phyloP scores from a whole-genome alignment of 2,113 vertebrate genomes.

The Brachyistius frenatus region DNA sequence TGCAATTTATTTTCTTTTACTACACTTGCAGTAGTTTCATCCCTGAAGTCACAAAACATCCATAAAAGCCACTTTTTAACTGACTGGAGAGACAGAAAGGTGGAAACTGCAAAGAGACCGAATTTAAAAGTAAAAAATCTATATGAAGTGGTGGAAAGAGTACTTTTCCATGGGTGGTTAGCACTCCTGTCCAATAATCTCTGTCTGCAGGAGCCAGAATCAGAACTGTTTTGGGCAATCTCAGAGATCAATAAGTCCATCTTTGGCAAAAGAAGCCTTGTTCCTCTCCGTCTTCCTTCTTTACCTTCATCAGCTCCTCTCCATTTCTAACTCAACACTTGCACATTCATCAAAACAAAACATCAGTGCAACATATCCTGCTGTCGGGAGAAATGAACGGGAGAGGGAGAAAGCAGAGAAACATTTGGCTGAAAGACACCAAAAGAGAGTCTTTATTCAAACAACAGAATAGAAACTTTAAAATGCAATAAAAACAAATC shows the following conservation, averaged over 20 bases:
- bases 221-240: background rate
- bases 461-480: too few relatives aligned
- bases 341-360: background rate
- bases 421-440: too few relatives aligned
- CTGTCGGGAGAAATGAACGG: background rate
- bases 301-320: background rate
- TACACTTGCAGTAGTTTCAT: too few relatives aligned
- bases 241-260: too few relatives aligned
- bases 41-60: too few relatives aligned
- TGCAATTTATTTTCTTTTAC: background rate
- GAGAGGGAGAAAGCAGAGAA: background rate
- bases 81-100: background rate
- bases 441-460: too few relatives aligned
- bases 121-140: background rate
- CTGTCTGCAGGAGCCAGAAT: background rate
- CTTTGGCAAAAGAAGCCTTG: too few relatives aligned
- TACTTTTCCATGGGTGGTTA: background rate
- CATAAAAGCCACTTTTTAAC: too few relatives aligned
- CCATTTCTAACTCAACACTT: conserved; percentile 1
- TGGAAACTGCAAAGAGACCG: background rate
- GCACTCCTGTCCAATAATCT: too few relatives aligned
- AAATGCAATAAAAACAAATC: too few relatives aligned
- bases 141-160: background rate
- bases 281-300: background rate
- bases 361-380: background rate